Base-by-base conservation (phyloP, 2,888 invertebrate genomes). In the Prionchulus punctatus region DNA sequence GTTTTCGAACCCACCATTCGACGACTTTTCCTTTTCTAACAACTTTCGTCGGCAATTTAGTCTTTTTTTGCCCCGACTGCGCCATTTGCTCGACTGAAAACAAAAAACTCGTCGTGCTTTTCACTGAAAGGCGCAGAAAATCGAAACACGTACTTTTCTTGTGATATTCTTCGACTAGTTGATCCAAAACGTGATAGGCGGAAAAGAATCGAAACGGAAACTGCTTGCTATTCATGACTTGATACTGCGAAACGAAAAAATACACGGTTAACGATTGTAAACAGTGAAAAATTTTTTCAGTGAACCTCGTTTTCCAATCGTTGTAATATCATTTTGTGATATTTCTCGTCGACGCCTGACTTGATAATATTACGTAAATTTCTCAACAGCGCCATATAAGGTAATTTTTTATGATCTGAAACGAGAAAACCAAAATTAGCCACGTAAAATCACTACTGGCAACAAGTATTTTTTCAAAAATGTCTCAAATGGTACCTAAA, bases 361-460 rank as follows among this genome's bases (percentile, higher is more conserved):
- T 72, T 65, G 50, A 76, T 71, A 60, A 76, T 61, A 60, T 76
- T 76, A 31, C 75, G 62, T 31, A 76, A 61, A 61, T 76, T 76
- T 43, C 76, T 61, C 62, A 76, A 62, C 73, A 73, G 74, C 15
- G 76, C 76, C 74, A 76, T 75, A 62, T 71, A 76, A n/a, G 76
- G 76, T 18, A 76, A 65, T 61, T 76, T 76, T 60, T 69, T 72
- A 58, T 71, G 66, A 62, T 76, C 75, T 75, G 65, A 23, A 60
- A 60, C 57, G 36, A 54, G 45, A 30, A 54, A n/a, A n/a, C n/a
- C 36, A 23, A 36, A 4, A 57, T 26, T 27, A 47, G 26, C 2
- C 26, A 36, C 27, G 15, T 7, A n/a, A 21, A 43, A n/a, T n/a
- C n/a, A n/a, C n/a, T n/a, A n/a, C n/a, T n/a, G n/a, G n/a, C n/a